Conservation (phyloP, 2,797 vertebrate species). For the Hippopotamyrus pictus region DNA sequence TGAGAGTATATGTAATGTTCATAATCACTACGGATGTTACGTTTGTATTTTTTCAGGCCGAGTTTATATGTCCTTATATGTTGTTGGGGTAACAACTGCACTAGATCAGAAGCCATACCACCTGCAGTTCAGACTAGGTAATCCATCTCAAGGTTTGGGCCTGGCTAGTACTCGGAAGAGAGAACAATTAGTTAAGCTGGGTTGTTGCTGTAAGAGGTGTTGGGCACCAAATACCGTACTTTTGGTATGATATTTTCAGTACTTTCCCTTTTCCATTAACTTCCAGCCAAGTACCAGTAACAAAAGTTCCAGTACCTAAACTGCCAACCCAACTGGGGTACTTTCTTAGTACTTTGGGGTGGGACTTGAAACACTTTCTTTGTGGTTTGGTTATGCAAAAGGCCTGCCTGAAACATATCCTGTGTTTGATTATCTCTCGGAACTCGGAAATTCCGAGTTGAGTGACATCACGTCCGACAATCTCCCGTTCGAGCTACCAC, state of each 20-base stretch:
- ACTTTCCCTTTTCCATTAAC: not conserved
- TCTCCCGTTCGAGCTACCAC: no score
- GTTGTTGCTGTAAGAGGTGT: not conserved
- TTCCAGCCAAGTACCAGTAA: not conserved
- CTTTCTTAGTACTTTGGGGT: not conserved
- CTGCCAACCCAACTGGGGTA: not conserved
- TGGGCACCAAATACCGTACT: not conserved
- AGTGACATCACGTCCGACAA: no score
- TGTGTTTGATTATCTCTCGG: no score
- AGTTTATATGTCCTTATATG: not conserved
- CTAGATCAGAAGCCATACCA: not conserved
- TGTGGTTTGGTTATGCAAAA: not conserved
- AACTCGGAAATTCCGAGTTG: no score
- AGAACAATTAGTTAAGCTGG: not conserved
- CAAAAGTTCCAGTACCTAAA: not conserved
- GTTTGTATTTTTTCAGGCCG: not conserved
- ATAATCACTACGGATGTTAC: not conserved
- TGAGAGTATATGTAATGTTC: not conserved
- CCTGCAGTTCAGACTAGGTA: not conserved
- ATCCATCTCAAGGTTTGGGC: not conserved
- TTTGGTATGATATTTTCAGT: not conserved
- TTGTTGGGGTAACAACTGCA: not conserved
- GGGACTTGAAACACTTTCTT: not conserved
- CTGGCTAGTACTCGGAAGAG: not conserved
- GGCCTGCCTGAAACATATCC: not conserved